A percentile compares a stretch with the other conserved stretches of the same genome.
phyloP scores from a whole-genome alignment of 2,888 invertebrate genomes.

The Cynaeus angustus region DNA sequence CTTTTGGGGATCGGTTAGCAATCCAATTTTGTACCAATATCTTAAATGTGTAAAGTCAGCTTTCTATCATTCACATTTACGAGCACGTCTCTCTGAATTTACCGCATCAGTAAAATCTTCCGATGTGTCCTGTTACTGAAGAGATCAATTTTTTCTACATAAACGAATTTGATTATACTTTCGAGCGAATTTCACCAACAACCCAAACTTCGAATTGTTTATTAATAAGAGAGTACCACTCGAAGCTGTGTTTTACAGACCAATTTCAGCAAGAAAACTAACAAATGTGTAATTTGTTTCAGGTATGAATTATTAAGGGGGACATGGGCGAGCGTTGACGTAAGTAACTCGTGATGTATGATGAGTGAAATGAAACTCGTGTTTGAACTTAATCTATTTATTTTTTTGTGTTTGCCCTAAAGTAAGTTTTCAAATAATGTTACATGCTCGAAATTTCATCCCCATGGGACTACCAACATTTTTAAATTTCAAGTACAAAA shows the following conservation, averaged over 20 bases:
- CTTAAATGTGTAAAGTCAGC: conserved; percentile 53
- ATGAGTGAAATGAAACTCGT: background rate
- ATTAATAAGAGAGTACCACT: too few species aligned
- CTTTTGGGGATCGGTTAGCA: conserved; percentile 46
- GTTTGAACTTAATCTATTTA: too few species aligned
- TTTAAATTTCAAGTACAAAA: too few species aligned
- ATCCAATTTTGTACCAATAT: conserved; percentile 50
- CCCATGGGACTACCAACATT: too few species aligned
- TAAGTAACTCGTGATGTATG: conserved; percentile 7
- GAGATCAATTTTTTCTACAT: conserved; percentile 6
- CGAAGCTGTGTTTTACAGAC: conserved; percentile 6
- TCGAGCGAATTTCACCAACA: background rate
- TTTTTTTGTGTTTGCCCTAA: too few species aligned
- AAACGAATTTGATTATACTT: conserved; percentile 8
- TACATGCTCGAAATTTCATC: too few species aligned
- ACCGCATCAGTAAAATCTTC: conserved; percentile 33
- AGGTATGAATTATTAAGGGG: conserved; percentile 20
- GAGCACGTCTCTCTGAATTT: conserved; percentile 44
- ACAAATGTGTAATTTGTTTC: conserved; percentile 28
- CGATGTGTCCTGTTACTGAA: conserved; percentile 18
- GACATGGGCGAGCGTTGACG: background rate
- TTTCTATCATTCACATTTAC: conserved; percentile 49
- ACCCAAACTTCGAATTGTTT: background rate
- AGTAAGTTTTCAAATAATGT: too few species aligned
- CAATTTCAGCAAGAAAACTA: conserved; percentile 25